Percentiles rank a stretch among this genome's conserved stretches.
These are phyloP conservation scores for Neoniphon sammara DNA, from an alignment of 2,797 vertebrate species.

Conservation along the genomic window DNA sequence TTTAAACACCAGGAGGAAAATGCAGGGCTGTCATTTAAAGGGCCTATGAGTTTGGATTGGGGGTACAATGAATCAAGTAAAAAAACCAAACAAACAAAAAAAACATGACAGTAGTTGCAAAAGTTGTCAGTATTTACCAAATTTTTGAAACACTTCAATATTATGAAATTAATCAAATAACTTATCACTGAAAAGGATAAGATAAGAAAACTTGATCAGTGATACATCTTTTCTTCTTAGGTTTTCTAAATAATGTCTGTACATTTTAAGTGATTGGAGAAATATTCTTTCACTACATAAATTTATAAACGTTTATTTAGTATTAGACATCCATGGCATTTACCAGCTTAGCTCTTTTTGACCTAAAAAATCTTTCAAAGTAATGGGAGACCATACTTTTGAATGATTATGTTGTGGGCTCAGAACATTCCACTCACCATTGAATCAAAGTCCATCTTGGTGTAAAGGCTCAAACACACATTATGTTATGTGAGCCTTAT, in stretches of 20 bases:
- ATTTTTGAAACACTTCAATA: no score
- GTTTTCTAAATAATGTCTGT: no score
- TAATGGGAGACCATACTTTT: no score
- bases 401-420: not conserved
- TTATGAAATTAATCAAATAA: no score
- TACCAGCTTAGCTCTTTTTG: no score
- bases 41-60: not conserved
- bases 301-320: not conserved
- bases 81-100: not conserved
- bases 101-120: no score
- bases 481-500: not conserved
- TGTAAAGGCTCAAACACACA: not conserved
- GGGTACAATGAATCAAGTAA: not conserved
- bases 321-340: no score
- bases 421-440: not conserved
- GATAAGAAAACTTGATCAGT: not conserved
- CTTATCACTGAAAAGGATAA: not conserved
- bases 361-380: no score
- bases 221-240: not conserved
- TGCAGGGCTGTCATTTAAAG: not conserved
- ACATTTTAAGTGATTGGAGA: no score
- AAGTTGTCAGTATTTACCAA: no score
- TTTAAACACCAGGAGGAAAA: not conserved
- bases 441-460: not conserved
- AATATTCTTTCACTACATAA: not conserved